Percentiles rank a stretch among this genome's conserved stretches.
phyloP scores from a whole-genome alignment of 2,113 vertebrate species.

The Bubalus kerabau region DNA sequence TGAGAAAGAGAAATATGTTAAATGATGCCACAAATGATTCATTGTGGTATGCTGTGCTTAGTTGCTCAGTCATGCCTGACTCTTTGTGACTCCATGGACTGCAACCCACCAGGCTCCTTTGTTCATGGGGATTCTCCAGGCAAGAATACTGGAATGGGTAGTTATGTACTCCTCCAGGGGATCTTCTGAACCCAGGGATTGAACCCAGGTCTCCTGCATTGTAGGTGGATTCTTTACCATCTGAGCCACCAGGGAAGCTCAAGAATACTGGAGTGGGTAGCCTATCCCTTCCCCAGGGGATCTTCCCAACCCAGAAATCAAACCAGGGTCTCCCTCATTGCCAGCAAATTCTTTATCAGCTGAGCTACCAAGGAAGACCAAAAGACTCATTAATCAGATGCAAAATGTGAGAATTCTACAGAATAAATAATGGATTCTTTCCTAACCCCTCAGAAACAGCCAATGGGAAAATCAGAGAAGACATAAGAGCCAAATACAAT shows the following conservation, averaged over 20 bases:
- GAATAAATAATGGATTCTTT: not conserved
- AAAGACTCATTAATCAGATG: not conserved
- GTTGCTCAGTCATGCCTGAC: fast-evolving
- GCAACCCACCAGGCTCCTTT: not conserved
- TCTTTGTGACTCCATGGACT: not conserved
- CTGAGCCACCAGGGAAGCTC: too few relatives aligned
- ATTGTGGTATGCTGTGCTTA: not conserved
- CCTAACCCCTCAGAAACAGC: not conserved
- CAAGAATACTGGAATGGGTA: not conserved
- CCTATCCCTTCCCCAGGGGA: not conserved
- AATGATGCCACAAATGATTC: not conserved
- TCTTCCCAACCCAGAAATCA: not conserved
- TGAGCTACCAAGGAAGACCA: not conserved
- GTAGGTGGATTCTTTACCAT: too few relatives aligned
- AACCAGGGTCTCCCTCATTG: not conserved
- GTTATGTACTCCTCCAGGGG: too few relatives aligned
- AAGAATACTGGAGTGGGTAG: too few relatives aligned
- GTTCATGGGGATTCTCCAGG: not conserved
- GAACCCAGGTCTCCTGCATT: too few relatives aligned
- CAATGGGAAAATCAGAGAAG: not conserved
- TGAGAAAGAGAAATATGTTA: not conserved
- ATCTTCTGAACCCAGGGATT: too few relatives aligned
- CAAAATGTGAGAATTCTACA: not conserved
- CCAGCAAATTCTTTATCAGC: not conserved
- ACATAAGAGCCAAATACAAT: not conserved